Base-by-base conservation (phyloP, 2,113 vertebrate species). In the Glaucidium brasilianum region DNA sequence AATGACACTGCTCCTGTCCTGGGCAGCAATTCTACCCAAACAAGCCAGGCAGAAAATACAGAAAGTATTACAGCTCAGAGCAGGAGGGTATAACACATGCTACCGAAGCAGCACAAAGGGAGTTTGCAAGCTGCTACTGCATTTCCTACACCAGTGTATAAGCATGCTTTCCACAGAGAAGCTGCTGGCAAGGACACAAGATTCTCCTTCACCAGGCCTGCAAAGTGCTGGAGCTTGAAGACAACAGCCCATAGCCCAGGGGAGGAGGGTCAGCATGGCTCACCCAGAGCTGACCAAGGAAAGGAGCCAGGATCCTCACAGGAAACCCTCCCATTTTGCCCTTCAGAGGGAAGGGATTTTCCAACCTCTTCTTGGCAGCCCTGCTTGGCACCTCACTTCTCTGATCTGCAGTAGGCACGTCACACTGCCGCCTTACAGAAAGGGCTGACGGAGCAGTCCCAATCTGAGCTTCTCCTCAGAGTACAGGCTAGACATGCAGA, bases 401-500 rank as follows among this genome's bases (percentile, higher is more conserved):
- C 72, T 35, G 8, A 21, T 13, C 6, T 45, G 29, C 69, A 58
- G 59, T 0, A 71, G 41, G 15, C 47, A 87, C 0, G 0, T 26
- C 52, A 71, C 14, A 58, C 34, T 32, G 12, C 26, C 1, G 4
- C 7, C 39, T 43, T 30, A 41, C 5, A 22, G 41, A 67, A 58
- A 92, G 29, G 43, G 41, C 72, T 80, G 55, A 59, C 13, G 41
- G 25, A 19, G 55, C 50, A 91, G 32, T 23, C 52, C 35, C 41
- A 41, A 62, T 7, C 43, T 39, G 49, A 60, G 52, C 27, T 34
- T 58, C 52, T 80, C 29, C 50, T 68, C 0, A 0, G 12, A 78
- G 29, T 4, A 74, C 1, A 4, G 52, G 37, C 64, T 47, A 37
- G 60, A 77, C 25, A 17, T 1, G 32, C 47, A 88, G 59, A 6